phyloP scores from a whole-genome alignment of 2,113 vertebrate species.

The Cygnus atratus region DNA sequence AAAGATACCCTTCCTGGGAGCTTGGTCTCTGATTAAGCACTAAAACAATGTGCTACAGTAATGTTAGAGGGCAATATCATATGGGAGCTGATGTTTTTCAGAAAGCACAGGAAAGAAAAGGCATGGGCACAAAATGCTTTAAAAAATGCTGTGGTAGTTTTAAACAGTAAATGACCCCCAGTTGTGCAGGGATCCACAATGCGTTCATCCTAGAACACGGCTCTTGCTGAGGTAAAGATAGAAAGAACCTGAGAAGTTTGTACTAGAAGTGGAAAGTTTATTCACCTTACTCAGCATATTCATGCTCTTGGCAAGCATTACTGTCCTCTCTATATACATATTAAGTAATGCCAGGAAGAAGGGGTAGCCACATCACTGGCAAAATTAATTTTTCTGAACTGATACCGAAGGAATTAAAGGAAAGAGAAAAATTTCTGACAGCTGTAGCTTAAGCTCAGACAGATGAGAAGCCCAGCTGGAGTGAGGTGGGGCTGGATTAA shows the following conservation, averaged over 20 bases:
- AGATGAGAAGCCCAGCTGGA: constrained; percentile 44
- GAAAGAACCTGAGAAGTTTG: not conserved
- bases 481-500: constrained; percentile 1
- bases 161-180: not conserved
- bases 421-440: not conserved
- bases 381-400: constrained; percentile 29
- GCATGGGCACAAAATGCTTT: not conserved
- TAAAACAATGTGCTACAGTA: not conserved
- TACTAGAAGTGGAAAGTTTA: not conserved
- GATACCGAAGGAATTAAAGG: not conserved
- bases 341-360: not conserved
- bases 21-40: not conserved
- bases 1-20: not conserved
- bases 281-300: constrained; percentile 13
- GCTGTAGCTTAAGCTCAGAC: not conserved
- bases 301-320: not conserved
- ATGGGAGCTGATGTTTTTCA: not conserved
- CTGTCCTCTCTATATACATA: not conserved
- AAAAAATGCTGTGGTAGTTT: not conserved
- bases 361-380: not conserved
- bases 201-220: not conserved
- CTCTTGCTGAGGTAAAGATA: not conserved
- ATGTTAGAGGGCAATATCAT: not conserved
- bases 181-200: not conserved
- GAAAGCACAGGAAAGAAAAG: not conserved